Evolutionary conservation across 64 coral and sea anemone species (phyloP).

Genomic region (Stylophora pistillata): DNA sequence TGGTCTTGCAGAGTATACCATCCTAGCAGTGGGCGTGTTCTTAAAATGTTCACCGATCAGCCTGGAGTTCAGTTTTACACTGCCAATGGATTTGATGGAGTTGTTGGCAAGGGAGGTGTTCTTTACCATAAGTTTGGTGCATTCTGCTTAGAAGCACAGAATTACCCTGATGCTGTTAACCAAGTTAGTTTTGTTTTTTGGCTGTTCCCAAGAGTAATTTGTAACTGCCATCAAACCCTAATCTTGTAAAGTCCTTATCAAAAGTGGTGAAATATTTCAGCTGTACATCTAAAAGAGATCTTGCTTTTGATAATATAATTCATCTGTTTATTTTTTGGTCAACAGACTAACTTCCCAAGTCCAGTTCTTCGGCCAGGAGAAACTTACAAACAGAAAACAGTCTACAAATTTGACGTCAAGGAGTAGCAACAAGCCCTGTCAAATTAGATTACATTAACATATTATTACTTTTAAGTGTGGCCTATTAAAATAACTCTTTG

Average conservation of each 20-base stretch:
- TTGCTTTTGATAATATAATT: too few relatives aligned
- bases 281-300: too few relatives aligned
- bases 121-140: constrained; percentile 83
- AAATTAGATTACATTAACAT: too few relatives aligned
- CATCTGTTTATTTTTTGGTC: background rate
- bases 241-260: too few relatives aligned
- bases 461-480: too few relatives aligned
- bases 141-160: constrained; percentile 81
- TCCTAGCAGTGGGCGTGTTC: constrained; percentile 68
- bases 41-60: constrained; percentile 84
- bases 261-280: too few relatives aligned
- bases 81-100: constrained; percentile 74
- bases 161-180: constrained; percentile 92
- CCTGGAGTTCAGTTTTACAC: constrained; percentile 91
- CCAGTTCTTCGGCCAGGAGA: constrained; percentile 60
- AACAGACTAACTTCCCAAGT: constrained; percentile 66
- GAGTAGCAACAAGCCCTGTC: background rate
- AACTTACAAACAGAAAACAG: constrained; percentile 55
- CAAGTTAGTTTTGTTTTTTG: constrained; percentile 36
- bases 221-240: too few relatives aligned
- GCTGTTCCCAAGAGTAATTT: background rate
- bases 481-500: too few relatives aligned
- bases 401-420: constrained; percentile 55
- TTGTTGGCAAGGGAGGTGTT: constrained; percentile 72
- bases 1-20: constrained; percentile 59